Conservation (phyloP, 1,140 invertebrate species). For the Forficula auricularia region DNA sequence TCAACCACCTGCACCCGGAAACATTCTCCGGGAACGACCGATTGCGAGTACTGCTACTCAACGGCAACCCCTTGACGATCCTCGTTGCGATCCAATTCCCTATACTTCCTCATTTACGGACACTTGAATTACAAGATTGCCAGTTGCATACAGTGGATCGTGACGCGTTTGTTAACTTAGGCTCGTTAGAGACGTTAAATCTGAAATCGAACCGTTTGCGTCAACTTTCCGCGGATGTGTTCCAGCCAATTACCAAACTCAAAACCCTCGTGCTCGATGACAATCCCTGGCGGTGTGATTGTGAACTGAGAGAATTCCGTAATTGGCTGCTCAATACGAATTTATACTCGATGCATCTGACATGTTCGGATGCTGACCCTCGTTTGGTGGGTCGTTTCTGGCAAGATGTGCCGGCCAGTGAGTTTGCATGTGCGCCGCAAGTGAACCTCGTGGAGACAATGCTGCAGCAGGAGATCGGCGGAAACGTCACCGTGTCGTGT, state of each 20-base stretch:
- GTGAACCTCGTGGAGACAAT: conserved; percentile 41
- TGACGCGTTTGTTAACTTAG: conserved; percentile 47
- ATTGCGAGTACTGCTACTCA: conserved; percentile 45
- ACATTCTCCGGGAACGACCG: conserved; percentile 60
- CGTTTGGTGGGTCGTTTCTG: conserved; percentile 39
- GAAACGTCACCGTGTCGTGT: conserved; percentile 63
- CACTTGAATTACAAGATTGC: conserved; percentile 58
- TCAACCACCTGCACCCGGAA: conserved; percentile 43
- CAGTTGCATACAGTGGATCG: conserved; percentile 48
- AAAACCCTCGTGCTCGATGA: conserved; percentile 62
- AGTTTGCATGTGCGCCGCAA: conserved; percentile 57
- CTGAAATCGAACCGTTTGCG: conserved; percentile 48
- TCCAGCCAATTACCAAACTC: conserved; percentile 43
- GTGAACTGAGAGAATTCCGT: conserved; percentile 59
- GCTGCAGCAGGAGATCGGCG: conserved; percentile 49
- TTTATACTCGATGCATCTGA: conserved; percentile 43
- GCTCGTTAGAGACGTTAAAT: conserved; percentile 48
- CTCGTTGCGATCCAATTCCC: conserved; percentile 50
- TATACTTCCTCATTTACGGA: conserved; percentile 45
- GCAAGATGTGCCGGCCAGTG: conserved; percentile 41
- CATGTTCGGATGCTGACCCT: conserved; percentile 37
- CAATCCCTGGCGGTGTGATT: conserved; percentile 83
- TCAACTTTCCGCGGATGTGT: conserved; percentile 42
- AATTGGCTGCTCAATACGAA: conserved; percentile 57
- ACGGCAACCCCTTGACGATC: conserved; percentile 47